These are phyloP conservation scores for Cecidostiba fungosa DNA, from an alignment of 2,888 invertebrate genomes.

Conservation along the genomic window DNA sequence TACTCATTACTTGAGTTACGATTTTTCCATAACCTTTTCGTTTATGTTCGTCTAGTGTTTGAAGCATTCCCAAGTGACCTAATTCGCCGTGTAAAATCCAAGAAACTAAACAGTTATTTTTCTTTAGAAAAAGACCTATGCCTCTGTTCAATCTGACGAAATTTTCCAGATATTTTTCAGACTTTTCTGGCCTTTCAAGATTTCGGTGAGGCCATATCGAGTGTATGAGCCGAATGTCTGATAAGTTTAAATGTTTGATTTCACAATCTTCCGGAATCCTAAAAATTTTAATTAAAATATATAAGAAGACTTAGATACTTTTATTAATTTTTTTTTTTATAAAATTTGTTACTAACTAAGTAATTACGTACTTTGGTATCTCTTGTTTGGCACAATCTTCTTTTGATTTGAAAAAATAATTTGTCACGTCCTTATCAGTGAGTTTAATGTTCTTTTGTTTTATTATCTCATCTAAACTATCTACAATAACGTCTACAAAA, in stretches of 20 bases:
- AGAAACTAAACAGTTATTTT: conserved; percentile 74
- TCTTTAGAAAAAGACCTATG: conserved; percentile 76
- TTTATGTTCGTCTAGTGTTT: conserved; percentile 75
- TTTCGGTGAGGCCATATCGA: conserved; percentile 75
- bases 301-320: no score
- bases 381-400: conserved; percentile 61
- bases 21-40: conserved; percentile 76
- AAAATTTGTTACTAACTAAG: no score
- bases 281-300: background rate
- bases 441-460: background rate
- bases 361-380: conserved; percentile 37
- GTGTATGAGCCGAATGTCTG: conserved; percentile 73
- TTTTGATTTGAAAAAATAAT: conserved; percentile 64
- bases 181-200: conserved; percentile 68
- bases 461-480: conserved; percentile 63
- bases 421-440: background rate
- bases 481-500: conserved; percentile 66
- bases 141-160: conserved; percentile 76
- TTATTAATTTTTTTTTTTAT: background rate
- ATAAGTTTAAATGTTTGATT: conserved; percentile 70
- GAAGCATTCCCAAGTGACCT: conserved; percentile 75
- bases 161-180: conserved; percentile 68
- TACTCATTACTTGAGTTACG: conserved; percentile 74
- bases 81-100: conserved; percentile 77
- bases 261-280: conserved; percentile 76